Conservation (phyloP, 2,888 invertebrate genomes). For the Trachelus tabidus region DNA sequence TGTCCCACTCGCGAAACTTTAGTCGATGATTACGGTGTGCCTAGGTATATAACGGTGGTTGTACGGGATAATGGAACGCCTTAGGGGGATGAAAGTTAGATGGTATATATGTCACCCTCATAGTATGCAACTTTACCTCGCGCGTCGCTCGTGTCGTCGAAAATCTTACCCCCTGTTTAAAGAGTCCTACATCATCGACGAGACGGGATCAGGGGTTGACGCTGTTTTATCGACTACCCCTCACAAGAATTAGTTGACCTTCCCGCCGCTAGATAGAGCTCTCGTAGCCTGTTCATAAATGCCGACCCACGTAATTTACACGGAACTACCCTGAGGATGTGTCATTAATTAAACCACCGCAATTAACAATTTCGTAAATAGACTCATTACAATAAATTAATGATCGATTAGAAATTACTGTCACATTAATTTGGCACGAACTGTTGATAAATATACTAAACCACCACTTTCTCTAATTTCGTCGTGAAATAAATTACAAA, state of each 20-base stretch:
- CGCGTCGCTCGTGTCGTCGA: constrained; percentile 42
- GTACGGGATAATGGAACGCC: neutral
- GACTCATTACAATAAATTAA: neutral
- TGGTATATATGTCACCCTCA: neutral
- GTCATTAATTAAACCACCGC: neutral
- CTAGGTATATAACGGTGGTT: neutral
- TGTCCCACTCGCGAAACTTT: neutral
- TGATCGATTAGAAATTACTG: neutral
- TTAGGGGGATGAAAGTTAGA: constrained; percentile 13
- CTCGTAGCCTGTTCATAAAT: constrained; percentile 23
- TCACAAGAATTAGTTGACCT: constrained; percentile 34
- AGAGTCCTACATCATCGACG: constrained; percentile 58
- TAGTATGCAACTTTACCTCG: constrained; percentile 1
- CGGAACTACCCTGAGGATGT: neutral
- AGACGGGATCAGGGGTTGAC: constrained; percentile 40
- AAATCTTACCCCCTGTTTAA: constrained; percentile 49
- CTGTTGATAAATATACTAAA: neutral
- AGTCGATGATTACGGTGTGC: constrained; percentile 17
- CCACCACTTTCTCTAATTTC: neutral
- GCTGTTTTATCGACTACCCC: constrained; percentile 53
- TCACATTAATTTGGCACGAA: neutral
- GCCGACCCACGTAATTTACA: neutral
- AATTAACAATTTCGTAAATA: neutral
- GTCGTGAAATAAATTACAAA: neutral
- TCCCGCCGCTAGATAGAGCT: constrained; percentile 52